Evolutionary conservation across 2,113 vertebrate genomes (phyloP).

Genomic region (Gavialis gangeticus): DNA sequence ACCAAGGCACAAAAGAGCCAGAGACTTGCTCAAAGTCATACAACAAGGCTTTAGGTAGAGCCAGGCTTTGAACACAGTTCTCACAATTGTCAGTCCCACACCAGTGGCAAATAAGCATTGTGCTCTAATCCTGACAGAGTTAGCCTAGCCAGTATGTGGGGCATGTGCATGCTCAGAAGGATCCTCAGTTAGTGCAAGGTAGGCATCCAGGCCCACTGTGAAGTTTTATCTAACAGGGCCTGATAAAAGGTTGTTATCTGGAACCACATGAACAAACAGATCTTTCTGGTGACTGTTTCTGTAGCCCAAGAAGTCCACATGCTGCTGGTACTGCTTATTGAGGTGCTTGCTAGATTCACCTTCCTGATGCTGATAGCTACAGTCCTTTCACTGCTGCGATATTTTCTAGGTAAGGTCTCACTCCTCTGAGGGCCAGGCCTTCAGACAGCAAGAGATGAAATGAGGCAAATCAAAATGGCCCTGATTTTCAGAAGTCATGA

Average conservation of each 20-base stretch:
- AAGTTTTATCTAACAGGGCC: not conserved
- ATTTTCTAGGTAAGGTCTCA: conserved; percentile 7
- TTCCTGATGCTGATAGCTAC: not conserved
- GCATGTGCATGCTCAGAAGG: not conserved
- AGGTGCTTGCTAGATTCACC: not conserved
- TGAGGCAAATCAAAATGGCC: not conserved
- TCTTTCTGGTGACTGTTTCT: not conserved
- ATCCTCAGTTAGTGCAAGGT: not conserved
- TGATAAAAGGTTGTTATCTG: not conserved
- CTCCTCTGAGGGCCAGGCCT: not conserved
- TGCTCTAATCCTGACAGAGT: too few species aligned
- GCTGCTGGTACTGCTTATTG: not conserved
- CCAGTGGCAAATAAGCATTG: too few species aligned
- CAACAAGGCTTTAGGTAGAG: not conserved
- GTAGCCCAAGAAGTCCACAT: not conserved
- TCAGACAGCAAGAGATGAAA: not conserved
- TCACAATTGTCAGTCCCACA: not conserved
- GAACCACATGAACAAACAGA: not conserved
- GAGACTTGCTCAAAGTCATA: not conserved
- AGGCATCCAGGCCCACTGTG: not conserved
- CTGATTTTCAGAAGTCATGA: not conserved
- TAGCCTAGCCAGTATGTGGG: not conserved
- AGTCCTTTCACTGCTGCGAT: not conserved
- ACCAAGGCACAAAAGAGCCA: not conserved
- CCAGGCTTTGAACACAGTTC: not conserved